These are phyloP conservation scores for Tribolium madens DNA, from an alignment of 1,140 invertebrate genomes.

Conservation along the genomic window DNA sequence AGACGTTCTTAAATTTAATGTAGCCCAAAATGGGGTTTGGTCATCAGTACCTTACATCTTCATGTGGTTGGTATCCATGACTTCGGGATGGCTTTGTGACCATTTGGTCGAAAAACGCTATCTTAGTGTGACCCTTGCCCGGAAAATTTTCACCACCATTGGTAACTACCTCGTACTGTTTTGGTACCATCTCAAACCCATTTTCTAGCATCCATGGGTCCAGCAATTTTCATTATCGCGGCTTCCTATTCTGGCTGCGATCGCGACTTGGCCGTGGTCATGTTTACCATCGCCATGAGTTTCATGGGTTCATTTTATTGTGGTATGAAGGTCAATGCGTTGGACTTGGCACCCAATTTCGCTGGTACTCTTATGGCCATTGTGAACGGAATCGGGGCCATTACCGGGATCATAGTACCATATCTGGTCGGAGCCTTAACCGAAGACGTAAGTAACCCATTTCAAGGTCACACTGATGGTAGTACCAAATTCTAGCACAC, in stretches of 20 bases:
- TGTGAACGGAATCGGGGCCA: conserved; percentile 85
- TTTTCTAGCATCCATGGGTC: conserved; percentile 76
- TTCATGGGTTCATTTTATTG: conserved; percentile 83
- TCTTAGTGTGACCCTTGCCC: conserved; percentile 73
- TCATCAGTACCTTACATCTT: conserved; percentile 78
- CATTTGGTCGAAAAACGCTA: conserved; percentile 72
- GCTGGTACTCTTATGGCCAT: conserved; percentile 87
- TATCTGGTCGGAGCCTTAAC: conserved; percentile 75
- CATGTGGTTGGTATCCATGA: conserved; percentile 81
- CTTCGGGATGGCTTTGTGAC: conserved; percentile 77
- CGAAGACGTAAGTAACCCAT: conserved; percentile 58
- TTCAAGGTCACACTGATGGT: neutral
- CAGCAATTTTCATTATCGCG: conserved; percentile 82
- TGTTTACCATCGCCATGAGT: conserved; percentile 80
- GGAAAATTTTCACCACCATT: conserved; percentile 81
- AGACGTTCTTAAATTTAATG: conserved; percentile 86
- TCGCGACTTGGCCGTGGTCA: conserved; percentile 71
- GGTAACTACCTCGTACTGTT: conserved; percentile 66
- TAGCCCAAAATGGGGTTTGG: conserved; percentile 77
- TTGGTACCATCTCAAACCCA: neutral
- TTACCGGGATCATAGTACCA: conserved; percentile 84
- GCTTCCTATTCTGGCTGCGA: conserved; percentile 86
- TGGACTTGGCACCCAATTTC: conserved; percentile 87
- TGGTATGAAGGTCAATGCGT: conserved; percentile 82
- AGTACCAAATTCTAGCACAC: conserved; percentile 71